A percentile compares a stretch with the other conserved stretches of the same genome.
phyloP scores from a whole-genome alignment of 1,140 invertebrate species.

The Plutomurus gul region DNA sequence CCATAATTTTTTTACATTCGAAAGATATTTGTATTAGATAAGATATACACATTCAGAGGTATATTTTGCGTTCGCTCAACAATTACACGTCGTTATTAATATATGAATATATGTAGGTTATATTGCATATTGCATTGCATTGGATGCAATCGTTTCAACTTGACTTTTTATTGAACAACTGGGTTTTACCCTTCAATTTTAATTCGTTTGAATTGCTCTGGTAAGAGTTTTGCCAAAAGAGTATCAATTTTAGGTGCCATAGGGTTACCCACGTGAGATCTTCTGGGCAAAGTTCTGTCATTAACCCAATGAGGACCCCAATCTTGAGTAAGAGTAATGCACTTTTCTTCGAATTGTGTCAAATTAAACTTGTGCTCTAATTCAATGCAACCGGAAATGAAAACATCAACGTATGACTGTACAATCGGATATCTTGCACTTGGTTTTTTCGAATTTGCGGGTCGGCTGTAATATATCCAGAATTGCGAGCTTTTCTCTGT shows the following conservation, averaged over 20 bases:
- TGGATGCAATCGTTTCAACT: too few species aligned
- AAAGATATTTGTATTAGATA: too few species aligned
- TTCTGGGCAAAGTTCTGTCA: slow-evolving; percentile 18
- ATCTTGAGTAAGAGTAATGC: background rate
- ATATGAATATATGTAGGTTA: too few species aligned
- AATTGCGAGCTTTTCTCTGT: slow-evolving; percentile 10
- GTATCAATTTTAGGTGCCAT: background rate
- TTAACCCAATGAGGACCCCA: slow-evolving; percentile 34
- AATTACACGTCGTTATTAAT: too few species aligned
- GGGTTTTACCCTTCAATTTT: slow-evolving; percentile 22
- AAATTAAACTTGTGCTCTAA: slow-evolving; percentile 18
- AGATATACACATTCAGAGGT: too few species aligned
- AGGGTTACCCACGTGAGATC: background rate
- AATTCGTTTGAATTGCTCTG: background rate
- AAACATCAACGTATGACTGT: slow-evolving; percentile 42
- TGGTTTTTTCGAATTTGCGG: background rate
- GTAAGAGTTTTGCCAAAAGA: background rate
- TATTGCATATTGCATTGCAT: too few species aligned
- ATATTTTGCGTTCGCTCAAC: too few species aligned
- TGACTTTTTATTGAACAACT: too few species aligned
- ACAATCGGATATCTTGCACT: slow-evolving; percentile 39
- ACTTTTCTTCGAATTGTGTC: background rate
- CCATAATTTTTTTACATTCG: too few species aligned
- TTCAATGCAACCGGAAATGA: slow-evolving; percentile 38
- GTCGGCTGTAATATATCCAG: slow-evolving; percentile 41